These are phyloP conservation scores for Himalopsyche kuldschensis DNA, from an alignment of 2,888 invertebrate genomes.

Conservation along the genomic window DNA sequence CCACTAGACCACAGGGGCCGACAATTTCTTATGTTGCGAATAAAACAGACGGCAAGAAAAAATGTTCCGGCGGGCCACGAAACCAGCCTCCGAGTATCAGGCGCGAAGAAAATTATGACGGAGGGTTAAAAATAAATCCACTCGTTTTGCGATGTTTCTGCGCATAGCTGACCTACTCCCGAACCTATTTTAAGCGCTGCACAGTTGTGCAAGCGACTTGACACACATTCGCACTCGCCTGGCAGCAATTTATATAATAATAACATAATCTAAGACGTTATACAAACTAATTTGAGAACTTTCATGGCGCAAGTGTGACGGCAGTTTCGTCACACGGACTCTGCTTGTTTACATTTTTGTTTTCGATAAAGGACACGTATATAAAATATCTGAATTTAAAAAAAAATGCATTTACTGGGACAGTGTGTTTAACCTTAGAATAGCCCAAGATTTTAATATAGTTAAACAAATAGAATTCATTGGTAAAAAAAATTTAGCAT, in stretches of 20 bases:
- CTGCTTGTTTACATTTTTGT: not conserved
- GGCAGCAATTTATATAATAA: not conserved
- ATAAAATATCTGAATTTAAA: too few species aligned
- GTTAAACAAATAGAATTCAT: too few species aligned
- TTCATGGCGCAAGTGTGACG: not conserved
- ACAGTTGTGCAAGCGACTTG: not conserved
- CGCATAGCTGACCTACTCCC: not conserved
- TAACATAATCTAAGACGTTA: not conserved
- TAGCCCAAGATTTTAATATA: too few species aligned
- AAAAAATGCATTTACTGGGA: too few species aligned
- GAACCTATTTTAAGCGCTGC: not conserved
- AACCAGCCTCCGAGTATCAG: not conserved
- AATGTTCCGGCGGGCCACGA: too few species aligned
- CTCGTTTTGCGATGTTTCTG: not conserved
- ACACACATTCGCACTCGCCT: not conserved
- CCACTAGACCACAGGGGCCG: too few species aligned
- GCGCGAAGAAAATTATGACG: not conserved
- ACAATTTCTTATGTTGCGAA: too few species aligned
- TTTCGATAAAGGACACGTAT: too few species aligned
- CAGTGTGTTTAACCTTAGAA: too few species aligned
- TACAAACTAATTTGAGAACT: not conserved
- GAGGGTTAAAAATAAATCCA: not conserved
- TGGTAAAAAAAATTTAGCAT: too few species aligned
- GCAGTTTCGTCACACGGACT: not conserved
- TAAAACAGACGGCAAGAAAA: too few species aligned